Conservation (phyloP, 2,888 invertebrate genomes). For the Pachymerium ferrugineum region DNA sequence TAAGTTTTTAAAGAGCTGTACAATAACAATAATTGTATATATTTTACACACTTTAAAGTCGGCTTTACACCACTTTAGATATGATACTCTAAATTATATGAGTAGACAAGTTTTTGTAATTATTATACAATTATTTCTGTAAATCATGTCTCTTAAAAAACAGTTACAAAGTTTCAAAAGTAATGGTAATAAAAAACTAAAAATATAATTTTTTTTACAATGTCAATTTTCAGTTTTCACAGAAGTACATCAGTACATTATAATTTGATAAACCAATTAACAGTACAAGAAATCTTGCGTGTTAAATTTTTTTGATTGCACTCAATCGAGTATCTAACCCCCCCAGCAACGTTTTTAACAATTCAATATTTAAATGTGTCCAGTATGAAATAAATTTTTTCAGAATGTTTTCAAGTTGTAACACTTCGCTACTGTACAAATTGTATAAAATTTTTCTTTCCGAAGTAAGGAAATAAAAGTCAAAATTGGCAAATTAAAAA, state of each 20-base stretch:
- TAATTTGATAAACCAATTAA: conserved; percentile 1
- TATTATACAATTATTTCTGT: conserved; percentile 1
- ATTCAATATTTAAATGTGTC: too few species aligned
- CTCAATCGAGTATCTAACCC: background rate
- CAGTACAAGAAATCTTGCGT: background rate
- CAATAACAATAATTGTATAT: conserved; percentile 22
- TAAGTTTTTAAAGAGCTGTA: background rate
- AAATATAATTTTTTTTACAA: background rate
- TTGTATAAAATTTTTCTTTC: too few species aligned
- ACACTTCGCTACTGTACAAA: too few species aligned
- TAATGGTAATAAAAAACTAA: background rate
- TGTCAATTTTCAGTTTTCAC: background rate
- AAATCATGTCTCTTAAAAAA: background rate
- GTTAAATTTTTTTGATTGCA: background rate
- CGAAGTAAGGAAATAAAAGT: too few species aligned
- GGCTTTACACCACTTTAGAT: background rate
- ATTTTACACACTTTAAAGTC: background rate
- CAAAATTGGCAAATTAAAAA: too few species aligned
- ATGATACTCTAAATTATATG: background rate
- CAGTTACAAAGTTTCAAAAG: background rate
- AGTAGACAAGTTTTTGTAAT: background rate
- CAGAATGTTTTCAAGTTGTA: too few species aligned
- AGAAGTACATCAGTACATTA: background rate
- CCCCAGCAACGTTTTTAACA: background rate
- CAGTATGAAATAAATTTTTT: background rate